Conservation (phyloP, 2,888 invertebrate species). For the Drosophila mulleri region DNA sequence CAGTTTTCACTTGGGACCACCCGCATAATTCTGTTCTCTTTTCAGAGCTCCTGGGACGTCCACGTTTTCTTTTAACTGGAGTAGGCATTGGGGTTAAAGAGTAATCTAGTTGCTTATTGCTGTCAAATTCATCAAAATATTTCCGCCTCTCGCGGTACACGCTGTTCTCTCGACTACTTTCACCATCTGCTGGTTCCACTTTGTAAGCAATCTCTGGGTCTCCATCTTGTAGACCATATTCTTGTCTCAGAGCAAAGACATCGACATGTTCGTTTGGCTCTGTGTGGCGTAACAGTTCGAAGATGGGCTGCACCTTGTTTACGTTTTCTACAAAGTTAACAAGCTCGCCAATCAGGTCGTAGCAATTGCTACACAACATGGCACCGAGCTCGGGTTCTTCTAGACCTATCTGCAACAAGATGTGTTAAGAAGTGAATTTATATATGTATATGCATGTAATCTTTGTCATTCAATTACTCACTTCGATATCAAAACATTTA, state of each 20-base stretch:
- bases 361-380: conserved; percentile 56
- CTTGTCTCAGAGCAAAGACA: conserved; percentile 33
- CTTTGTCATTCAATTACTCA: conserved; percentile 14
- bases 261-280: conserved; percentile 49
- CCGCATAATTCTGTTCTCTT: background rate
- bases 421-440: background rate
- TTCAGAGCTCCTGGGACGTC: conserved; percentile 28
- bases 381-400: conserved; percentile 61
- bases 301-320: conserved; percentile 62
- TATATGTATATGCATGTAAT: too few species aligned
- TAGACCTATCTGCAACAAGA: conserved; percentile 39
- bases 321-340: conserved; percentile 46
- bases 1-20: background rate
- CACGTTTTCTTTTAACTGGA: conserved; percentile 20
- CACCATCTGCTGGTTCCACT: background rate
- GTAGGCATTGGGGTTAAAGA: background rate
- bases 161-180: conserved; percentile 1
- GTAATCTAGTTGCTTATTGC: background rate
- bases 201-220: background rate
- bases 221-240: conserved; percentile 49
- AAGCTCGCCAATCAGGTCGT: conserved; percentile 31
- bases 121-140: conserved; percentile 1
- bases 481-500: conserved; percentile 65
- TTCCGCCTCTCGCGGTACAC: background rate
- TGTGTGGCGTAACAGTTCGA: conserved; percentile 59